Conservation (phyloP, 2,113 vertebrate genomes). For the Cephalopholis sonnerati region DNA sequence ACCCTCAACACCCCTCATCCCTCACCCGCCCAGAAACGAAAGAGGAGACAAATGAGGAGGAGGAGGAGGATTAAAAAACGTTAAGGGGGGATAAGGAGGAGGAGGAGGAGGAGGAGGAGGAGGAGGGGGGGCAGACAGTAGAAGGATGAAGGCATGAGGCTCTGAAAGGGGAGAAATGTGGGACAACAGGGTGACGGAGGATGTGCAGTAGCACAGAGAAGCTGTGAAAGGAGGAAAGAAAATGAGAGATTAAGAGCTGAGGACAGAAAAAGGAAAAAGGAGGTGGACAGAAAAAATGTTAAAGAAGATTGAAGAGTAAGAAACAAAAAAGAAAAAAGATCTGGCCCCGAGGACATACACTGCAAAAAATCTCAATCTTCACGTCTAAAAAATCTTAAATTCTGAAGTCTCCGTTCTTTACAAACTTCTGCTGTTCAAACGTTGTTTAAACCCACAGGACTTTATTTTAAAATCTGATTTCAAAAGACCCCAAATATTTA, state of each 20-base stretch:
- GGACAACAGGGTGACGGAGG: slow-evolving; percentile 40
- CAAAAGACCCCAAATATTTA: background rate
- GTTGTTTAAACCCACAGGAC: too few relatives aligned
- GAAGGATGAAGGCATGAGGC: slow-evolving; percentile 57
- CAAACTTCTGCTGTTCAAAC: background rate
- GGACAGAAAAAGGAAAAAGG: background rate
- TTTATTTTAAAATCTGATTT: background rate
- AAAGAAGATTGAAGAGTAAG: slow-evolving; percentile 14
- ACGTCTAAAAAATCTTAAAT: background rate
- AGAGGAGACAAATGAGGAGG: slow-evolving; percentile 60
- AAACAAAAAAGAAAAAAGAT: slow-evolving; percentile 6
- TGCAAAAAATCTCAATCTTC: background rate
- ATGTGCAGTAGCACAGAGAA: slow-evolving; percentile 28
- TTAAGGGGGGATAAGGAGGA: background rate
- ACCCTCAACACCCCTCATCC: slow-evolving; percentile 49
- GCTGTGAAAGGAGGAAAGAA: slow-evolving; percentile 39
- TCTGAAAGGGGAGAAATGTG: slow-evolving; percentile 27
- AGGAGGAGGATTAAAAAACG: slow-evolving; percentile 48
- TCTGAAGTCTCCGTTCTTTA: background rate
- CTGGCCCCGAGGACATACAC: slow-evolving; percentile 6
- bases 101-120: background rate
- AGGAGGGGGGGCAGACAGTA: slow-evolving; percentile 15
- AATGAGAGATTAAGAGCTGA: slow-evolving; percentile 57
- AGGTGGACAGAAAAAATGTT: background rate
- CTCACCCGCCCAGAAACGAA: slow-evolving; percentile 50